These are phyloP conservation scores for Smithornis capensis DNA, from an alignment of 2,113 vertebrate genomes.

Conservation along the genomic window DNA sequence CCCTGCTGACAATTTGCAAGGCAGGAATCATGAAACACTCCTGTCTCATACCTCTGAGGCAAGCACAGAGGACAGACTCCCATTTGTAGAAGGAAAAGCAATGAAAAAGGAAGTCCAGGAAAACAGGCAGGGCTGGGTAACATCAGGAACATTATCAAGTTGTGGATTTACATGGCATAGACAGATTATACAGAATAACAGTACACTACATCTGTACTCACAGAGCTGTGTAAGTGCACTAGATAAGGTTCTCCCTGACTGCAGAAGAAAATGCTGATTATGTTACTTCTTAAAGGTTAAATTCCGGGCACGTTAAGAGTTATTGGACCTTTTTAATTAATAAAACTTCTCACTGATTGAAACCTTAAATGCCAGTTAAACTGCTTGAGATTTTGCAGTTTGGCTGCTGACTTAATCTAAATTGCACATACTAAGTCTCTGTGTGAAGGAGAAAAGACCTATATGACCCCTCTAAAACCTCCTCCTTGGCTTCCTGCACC, in stretches of 20 bases:
- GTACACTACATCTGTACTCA: background rate
- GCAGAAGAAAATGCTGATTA: background rate
- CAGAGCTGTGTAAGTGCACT: background rate
- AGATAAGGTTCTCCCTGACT: background rate
- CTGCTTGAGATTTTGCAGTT: background rate
- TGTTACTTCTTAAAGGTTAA: background rate
- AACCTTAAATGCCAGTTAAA: background rate
- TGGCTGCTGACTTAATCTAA: background rate
- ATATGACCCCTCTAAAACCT: rapidly evolving
- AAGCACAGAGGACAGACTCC: background rate
- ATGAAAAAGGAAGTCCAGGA: background rate
- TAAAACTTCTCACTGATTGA: background rate
- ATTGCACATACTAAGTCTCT: background rate
- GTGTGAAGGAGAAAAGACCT: background rate
- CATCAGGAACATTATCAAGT: background rate
- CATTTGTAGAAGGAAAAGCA: background rate
- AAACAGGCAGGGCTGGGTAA: background rate
- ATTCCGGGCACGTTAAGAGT: background rate
- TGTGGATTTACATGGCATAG: background rate
- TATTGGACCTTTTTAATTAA: background rate
- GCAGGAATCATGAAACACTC: background rate
- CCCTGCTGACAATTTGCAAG: background rate
- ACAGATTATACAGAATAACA: background rate
- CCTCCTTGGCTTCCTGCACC: background rate
- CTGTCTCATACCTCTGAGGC: background rate